Evolutionary conservation across 1,140 invertebrate species (phyloP).

Genomic region (Cotesia chilonis): DNA sequence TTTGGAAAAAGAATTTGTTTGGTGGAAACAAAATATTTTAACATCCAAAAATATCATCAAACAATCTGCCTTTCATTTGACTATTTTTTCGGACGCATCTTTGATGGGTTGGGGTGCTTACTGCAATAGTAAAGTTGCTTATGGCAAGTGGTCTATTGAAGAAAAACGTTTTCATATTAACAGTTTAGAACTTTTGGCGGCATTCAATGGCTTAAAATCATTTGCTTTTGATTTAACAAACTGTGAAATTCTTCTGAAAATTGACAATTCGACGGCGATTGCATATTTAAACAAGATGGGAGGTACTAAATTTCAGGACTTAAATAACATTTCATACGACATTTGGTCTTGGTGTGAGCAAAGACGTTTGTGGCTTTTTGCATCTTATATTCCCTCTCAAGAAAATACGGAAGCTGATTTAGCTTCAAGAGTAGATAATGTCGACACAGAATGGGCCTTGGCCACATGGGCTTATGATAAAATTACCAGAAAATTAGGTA

Average conservation of each 20-base stretch:
- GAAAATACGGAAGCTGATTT: no score
- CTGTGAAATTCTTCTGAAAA: not conserved
- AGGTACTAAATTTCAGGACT: not conserved
- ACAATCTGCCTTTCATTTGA: not conserved
- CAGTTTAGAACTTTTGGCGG: not conserved
- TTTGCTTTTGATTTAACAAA: not conserved
- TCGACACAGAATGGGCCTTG: no score
- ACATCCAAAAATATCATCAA: not conserved
- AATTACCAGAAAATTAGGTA: no score
- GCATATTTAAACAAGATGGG: no score
- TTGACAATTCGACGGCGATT: not conserved
- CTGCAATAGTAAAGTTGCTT: not conserved
- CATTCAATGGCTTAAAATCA: not conserved
- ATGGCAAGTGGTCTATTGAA: not conserved
- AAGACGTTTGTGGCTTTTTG: no score
- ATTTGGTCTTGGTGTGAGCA: no score
- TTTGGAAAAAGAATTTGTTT: not conserved
- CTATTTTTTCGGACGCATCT: constrained; percentile 4
- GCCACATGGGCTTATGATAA: no score
- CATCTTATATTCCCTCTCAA: no score
- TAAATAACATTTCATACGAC: no score
- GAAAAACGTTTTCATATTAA: not conserved
- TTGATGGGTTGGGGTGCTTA: not conserved
- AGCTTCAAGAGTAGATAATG: no score
- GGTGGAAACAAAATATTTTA: constrained; percentile 10